phyloP scores from a whole-genome alignment of 2,797 vertebrate genomes.

The Poeciliopsis turneri region DNA sequence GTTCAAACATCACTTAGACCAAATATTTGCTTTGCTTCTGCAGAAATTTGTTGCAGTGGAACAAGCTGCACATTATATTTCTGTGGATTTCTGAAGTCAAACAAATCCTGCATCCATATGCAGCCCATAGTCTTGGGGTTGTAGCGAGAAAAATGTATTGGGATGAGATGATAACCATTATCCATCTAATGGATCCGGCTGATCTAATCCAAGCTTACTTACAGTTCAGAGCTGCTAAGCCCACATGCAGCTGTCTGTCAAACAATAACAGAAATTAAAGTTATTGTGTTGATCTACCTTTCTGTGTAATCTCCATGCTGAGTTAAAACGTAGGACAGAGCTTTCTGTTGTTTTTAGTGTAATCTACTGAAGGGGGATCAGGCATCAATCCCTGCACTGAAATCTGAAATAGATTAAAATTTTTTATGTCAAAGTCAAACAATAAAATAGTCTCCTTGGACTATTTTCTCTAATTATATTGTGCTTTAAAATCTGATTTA shows the following conservation, averaged over 20 bases:
- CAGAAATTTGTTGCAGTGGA: not conserved
- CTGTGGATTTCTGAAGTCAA: not conserved
- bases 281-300: conserved; percentile 50
- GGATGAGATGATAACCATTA: conserved; percentile 61
- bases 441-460: not conserved
- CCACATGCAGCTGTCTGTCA: conserved; percentile 56
- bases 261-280: conserved; percentile 79
- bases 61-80: not conserved
- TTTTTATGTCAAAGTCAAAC: not conserved
- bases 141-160: conserved; percentile 42
- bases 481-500: not conserved
- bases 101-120: conserved; percentile 26
- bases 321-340: conserved; percentile 45
- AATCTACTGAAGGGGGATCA: conserved; percentile 36
- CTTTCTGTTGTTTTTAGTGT: conserved; percentile 46
- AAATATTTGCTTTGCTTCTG: not conserved
- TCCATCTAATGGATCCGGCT: conserved; percentile 72
- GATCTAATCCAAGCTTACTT: conserved; percentile 70
- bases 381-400: not conserved
- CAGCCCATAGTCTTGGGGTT: conserved; percentile 17
- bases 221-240: conserved; percentile 50
- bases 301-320: conserved; percentile 68
- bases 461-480: not conserved
- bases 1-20: not conserved
- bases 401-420: not conserved